Percentiles rank a stretch among this genome's conserved stretches.
Evolutionary conservation across 2,888 invertebrate species (phyloP).

Genomic region (Eubasilissa splendida): DNA sequence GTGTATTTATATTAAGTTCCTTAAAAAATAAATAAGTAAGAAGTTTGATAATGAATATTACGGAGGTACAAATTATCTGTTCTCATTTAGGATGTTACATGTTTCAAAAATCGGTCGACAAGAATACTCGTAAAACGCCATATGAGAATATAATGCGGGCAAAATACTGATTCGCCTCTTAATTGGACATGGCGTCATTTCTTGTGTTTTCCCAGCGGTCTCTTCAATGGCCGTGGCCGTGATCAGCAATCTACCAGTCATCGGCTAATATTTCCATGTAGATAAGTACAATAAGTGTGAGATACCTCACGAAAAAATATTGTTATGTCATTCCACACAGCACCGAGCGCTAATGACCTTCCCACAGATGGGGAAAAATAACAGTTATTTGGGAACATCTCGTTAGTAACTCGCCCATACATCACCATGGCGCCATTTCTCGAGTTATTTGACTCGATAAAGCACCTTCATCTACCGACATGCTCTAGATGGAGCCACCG

Average conservation of each 20-base stretch:
- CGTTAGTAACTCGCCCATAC: slow-evolving; percentile 42
- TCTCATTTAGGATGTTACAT: too few relatives aligned
- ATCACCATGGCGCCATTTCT: slow-evolving; percentile 26
- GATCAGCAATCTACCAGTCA: slow-evolving; percentile 39
- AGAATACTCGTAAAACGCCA: too few relatives aligned
- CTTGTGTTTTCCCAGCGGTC: slow-evolving; percentile 30
- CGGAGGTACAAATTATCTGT: too few relatives aligned
- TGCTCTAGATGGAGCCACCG: not conserved
- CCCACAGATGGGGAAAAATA: slow-evolving; percentile 54
- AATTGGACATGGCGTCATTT: not conserved
- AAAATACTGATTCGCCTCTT: too few relatives aligned
- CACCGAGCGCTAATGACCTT: slow-evolving; percentile 54
- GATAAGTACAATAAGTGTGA: slow-evolving; percentile 37
- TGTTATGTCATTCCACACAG: slow-evolving; percentile 54
- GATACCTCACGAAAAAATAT: slow-evolving; percentile 47
- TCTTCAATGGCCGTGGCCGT: slow-evolving; percentile 19
- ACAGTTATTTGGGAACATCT: slow-evolving; percentile 50
- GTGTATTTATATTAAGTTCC: too few relatives aligned
- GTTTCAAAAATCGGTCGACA: too few relatives aligned
- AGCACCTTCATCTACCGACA: not conserved
- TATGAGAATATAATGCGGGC: too few relatives aligned
- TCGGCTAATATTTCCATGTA: slow-evolving; percentile 38
- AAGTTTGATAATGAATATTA: too few relatives aligned
- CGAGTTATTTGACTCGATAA: not conserved
- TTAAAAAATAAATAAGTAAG: too few relatives aligned